These are phyloP conservation scores for Scaptomyza caliginosa DNA, from an alignment of 2,888 invertebrate genomes.

Conservation along the genomic window DNA sequence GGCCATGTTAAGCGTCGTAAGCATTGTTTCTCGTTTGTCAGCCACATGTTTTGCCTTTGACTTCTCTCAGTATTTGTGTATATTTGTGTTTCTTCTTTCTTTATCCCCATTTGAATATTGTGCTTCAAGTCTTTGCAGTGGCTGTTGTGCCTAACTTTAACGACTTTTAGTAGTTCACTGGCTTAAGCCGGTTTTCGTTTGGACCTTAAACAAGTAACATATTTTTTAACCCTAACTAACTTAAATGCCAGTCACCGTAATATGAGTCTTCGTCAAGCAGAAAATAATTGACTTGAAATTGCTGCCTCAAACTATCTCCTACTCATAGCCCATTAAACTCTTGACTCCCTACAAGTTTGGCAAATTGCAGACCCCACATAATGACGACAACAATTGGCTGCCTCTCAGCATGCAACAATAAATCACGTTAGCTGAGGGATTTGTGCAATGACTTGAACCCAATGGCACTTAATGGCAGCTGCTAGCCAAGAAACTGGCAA, in stretches of 20 bases:
- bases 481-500: conserved; percentile 15
- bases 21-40: conserved; percentile 43
- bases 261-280: neutral
- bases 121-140: neutral
- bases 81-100: neutral
- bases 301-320: neutral
- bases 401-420: conserved; percentile 31
- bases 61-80: neutral
- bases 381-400: conserved; percentile 18
- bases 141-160: neutral
- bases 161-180: neutral
- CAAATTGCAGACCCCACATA: conserved; percentile 22
- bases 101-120: neutral
- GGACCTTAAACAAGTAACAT: neutral
- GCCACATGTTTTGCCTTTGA: conserved; percentile 6
- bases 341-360: conserved; percentile 11
- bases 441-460: conserved; percentile 35
- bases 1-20: conserved; percentile 55
- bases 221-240: neutral
- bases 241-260: neutral
- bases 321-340: conserved; percentile 7
- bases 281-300: conserved; percentile 7
- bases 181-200: neutral
- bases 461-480: conserved; percentile 6
- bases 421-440: conserved; percentile 36